Base-by-base conservation (phyloP, 2,113 vertebrate species). In the Condylura cristata region DNA sequence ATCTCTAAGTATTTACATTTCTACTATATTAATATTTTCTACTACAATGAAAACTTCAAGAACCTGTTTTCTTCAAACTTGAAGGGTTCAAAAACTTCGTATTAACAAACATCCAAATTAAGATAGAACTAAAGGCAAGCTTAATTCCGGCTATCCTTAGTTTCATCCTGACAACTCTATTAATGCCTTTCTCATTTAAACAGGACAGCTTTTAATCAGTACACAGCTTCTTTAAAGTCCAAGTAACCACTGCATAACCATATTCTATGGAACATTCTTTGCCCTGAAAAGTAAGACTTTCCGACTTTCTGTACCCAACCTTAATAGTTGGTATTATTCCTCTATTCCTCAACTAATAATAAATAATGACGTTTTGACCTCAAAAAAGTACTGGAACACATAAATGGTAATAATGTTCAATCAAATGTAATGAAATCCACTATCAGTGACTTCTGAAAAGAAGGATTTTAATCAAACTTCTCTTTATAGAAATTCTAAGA, bases 401-500 rank as follows among this genome's bases (percentile, higher is more conserved):
- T 39, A 80, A 92, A 75, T 91, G 24, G 63, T 16, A 86, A 37
- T 18, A 46, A 28, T 18, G 83, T 30, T 81, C 32, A 80, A 51
- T 30, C 39, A 68, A 37, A 86, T 26, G 79, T 83, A 60, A 92
- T 83, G 89, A 93, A 89, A 75, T 28, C 75, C 72, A 63, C 11
- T 68, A 75, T 46, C 87, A 76, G 8, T 34, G 8, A n/a, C 65
- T 92, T 84, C 82, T 41, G 74, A 82, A n/a, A 94, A 66, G 8
- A 60, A 76, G 10, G 86, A 74, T 51, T 83, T 56, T 76, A 83
- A 89, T 30, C 6, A 61, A 95, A 70, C 18, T 70, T 89, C 65
- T 82, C 79, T 91, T 93, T 72, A 91, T 74, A 34, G 41, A 84
- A 70, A 90, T 48, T 66, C 34, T 39, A 86, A 18, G 26, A 88